A percentile compares a stretch with the other conserved stretches of the same genome.
These are phyloP conservation scores for Palythoa caribaeorum DNA, from an alignment of 92 coral and sea anemone genomes.

Conservation along the genomic window DNA sequence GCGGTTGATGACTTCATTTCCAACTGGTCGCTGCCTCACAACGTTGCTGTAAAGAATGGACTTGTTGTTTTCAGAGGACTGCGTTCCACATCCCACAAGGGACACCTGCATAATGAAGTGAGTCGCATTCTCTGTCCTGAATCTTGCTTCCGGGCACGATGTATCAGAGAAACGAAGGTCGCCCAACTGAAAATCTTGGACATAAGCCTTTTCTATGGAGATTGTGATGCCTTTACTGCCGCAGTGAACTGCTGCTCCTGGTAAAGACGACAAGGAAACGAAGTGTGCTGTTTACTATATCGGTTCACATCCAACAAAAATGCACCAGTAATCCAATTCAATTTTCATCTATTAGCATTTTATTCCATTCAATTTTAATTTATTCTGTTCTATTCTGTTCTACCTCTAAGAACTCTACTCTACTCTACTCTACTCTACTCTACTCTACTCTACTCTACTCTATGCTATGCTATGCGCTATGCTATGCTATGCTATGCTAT, in stretches of 20 bases:
- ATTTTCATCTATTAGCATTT: too few relatives aligned
- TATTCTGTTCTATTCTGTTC: too few relatives aligned
- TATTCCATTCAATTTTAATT: too few relatives aligned
- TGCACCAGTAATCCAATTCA: too few relatives aligned
- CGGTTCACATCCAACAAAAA: too few relatives aligned
- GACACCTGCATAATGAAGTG: constrained; percentile 20
- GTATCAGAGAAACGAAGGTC: constrained; percentile 39
- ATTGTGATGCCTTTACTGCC: constrained; percentile 24
- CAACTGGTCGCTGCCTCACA: constrained; percentile 42
- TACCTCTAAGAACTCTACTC: too few relatives aligned
- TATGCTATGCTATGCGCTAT: too few relatives aligned
- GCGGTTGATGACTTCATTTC: constrained; percentile 32
- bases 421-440: too few relatives aligned
- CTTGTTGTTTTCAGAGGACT: constrained; percentile 1
- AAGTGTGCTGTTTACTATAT: too few relatives aligned
- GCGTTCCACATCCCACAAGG: constrained; percentile 38
- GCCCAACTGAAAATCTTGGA: constrained; percentile 4
- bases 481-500: too few relatives aligned
- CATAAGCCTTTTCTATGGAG: neutral
- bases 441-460: too few relatives aligned
- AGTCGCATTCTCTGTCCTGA: constrained; percentile 1
- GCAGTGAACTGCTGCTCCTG: constrained; percentile 6
- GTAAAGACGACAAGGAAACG: neutral
- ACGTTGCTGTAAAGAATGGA: constrained; percentile 37
- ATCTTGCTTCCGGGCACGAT: constrained; percentile 8